Base-by-base conservation (phyloP, 2,888 invertebrate species). In the Eupithecia insigniata region DNA sequence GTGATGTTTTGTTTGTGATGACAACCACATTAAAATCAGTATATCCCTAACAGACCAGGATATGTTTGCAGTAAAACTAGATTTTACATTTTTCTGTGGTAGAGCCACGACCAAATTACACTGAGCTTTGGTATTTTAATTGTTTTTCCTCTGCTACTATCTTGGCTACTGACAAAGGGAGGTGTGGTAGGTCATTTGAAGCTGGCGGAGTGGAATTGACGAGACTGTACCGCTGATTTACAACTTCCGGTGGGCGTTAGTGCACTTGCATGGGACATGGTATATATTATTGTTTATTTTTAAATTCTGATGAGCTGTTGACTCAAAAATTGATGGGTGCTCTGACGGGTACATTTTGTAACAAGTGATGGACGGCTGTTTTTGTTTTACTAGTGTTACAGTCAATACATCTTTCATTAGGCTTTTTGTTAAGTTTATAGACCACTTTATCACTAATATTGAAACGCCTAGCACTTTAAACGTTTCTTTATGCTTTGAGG, bases 181-280 rank as follows among this genome's bases (percentile, higher is more conserved):
- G 76, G 73, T 72, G 72, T 60, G 74, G 79, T 58, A 82, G 88
- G 62, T 86, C 87, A 77, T 70, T 60, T 73, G 76, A 80, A 70
- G 76, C 51, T 89, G 88, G 90, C 81, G 72, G 74, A 76, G 81
- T 84, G 84, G 87, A 87, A 87, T 88, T 88, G 88, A 88, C 85
- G 86, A 86, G 86, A 81, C 80, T 82, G 84, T 81, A 83, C 84
- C 84, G 83, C 83, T 91, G 91, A 93, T 93, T 93, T 93, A 93
- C 88, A 88, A 89, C 90, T 92, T 93, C 92, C 92, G 90, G 89
- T 87, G 82, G 83, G 85, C 82, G 84, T 84, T 85, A 81, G 85
- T 87, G 84, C 84, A 87, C 85, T 89, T 88, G 89, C 87, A 81
- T 78, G 79, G 77, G 76, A 81, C 76, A 80, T 80, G 77, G 69